A percentile compares a stretch with the other conserved stretches of the same genome.
Conservation (phyloP, 1,140 invertebrate genomes). For the Oryzaephilus surinamensis region DNA sequence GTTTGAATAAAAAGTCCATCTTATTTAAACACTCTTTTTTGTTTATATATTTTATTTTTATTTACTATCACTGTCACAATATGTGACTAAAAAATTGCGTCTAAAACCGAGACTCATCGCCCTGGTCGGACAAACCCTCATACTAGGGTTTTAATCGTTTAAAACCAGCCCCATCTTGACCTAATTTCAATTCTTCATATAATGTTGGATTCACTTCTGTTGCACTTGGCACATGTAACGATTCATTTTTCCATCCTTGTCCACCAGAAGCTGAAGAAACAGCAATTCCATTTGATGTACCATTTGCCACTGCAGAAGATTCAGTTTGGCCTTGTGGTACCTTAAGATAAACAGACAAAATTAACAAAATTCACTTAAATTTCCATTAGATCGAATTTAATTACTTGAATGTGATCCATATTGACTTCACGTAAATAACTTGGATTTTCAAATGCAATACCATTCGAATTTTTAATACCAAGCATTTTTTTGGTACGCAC, state of each 20-base stretch:
- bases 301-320: slow-evolving; percentile 22
- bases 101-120: slow-evolving; percentile 26
- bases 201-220: slow-evolving; percentile 60
- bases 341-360: slow-evolving; percentile 16
- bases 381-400: neutral
- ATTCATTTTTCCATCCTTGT: slow-evolving; percentile 37
- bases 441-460: slow-evolving; percentile 76
- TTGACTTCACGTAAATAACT: slow-evolving; percentile 68
- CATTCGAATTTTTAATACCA: slow-evolving; percentile 46
- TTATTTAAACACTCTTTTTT: neutral
- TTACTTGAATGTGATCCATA: slow-evolving; percentile 59
- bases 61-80: slow-evolving; percentile 16
- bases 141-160: slow-evolving; percentile 51
- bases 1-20: neutral
- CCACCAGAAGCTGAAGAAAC: slow-evolving; percentile 31
- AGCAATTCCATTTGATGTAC: slow-evolving; percentile 32
- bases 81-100: slow-evolving; percentile 11
- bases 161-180: slow-evolving; percentile 66
- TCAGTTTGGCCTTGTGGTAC: slow-evolving; percentile 24
- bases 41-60: slow-evolving; percentile 3
- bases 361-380: slow-evolving; percentile 11
- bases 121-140: slow-evolving; percentile 19
- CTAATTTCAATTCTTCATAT: slow-evolving; percentile 68
- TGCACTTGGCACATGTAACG: slow-evolving; percentile 31
- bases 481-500: slow-evolving; percentile 51